Percentiles rank a stretch among this genome's conserved stretches.
Conservation (phyloP, 2,888 invertebrate genomes). For the Ornithoptera alexandrae region DNA sequence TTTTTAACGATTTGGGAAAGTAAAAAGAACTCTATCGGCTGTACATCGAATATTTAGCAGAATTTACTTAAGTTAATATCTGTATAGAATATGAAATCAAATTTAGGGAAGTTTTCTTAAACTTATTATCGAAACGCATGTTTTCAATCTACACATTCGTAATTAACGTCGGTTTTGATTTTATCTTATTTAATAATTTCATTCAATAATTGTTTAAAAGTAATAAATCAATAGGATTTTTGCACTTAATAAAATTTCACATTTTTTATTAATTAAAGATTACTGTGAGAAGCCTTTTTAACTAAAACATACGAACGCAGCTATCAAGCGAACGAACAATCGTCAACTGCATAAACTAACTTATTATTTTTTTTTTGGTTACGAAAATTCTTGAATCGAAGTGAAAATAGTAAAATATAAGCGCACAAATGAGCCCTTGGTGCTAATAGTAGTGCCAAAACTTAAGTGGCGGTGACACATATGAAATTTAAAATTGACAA, state of each 20-base stretch:
- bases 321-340: conserved; percentile 21
- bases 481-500: conserved; percentile 20
- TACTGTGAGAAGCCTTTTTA: conserved; percentile 6
- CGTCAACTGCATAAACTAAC: conserved; percentile 20
- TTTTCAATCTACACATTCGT: not conserved
- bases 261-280: not conserved
- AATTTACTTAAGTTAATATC: conserved; percentile 18
- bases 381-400: conserved; percentile 32
- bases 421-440: conserved; percentile 35
- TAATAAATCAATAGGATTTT: conserved; percentile 5
- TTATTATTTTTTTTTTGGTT: conserved; percentile 22
- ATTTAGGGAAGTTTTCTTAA: conserved; percentile 3
- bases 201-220: conserved; percentile 7
- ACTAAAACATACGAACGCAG: conserved; percentile 22
- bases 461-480: not conserved
- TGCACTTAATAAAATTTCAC: conserved; percentile 26
- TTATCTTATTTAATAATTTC: conserved; percentile 1
- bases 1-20: conserved; percentile 6
- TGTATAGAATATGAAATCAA: not conserved
- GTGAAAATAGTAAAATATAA: conserved; percentile 43
- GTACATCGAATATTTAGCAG: conserved; percentile 28
- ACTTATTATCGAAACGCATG: not conserved
- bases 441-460: conserved; percentile 27
- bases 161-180: not conserved
- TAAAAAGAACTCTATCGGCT: conserved; percentile 1